Percentiles rank a stretch among this genome's conserved stretches.
These are phyloP conservation scores for Epistrophe eligans DNA, from an alignment of 2,888 invertebrate genomes.

Conservation along the genomic window DNA sequence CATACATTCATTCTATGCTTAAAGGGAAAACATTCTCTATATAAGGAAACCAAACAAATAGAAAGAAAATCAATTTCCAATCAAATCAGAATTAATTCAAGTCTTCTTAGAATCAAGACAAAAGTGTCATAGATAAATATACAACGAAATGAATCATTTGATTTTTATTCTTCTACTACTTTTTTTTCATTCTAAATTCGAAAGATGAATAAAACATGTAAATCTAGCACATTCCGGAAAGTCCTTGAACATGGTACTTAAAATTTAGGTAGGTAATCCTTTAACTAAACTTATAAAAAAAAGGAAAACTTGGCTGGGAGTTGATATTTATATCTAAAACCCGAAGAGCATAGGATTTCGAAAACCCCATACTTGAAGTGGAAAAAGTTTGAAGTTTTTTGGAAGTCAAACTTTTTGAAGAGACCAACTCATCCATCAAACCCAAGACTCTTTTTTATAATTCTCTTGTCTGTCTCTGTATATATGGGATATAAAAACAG, in stretches of 20 bases:
- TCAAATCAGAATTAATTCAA: slow-evolving; percentile 7
- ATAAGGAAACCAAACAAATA: neutral
- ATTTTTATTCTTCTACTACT: neutral
- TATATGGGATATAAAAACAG: neutral
- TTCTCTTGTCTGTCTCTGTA: slow-evolving; percentile 25
- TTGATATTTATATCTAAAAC: slow-evolving; percentile 37
- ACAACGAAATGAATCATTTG: neutral
- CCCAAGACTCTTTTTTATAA: slow-evolving; percentile 21
- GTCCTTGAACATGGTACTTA: slow-evolving; percentile 19
- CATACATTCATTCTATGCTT: neutral
- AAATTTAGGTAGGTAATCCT: slow-evolving; percentile 13
- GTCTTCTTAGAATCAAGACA: slow-evolving; percentile 8
- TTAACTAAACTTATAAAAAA: slow-evolving; percentile 16
- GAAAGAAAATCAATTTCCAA: slow-evolving; percentile 6
- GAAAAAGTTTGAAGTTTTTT: slow-evolving; percentile 54
- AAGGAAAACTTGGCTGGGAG: slow-evolving; percentile 1
- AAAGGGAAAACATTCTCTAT: neutral
- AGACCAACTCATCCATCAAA: slow-evolving; percentile 44
- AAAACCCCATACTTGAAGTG: slow-evolving; percentile 4
- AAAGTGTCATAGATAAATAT: neutral
- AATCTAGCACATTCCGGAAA: slow-evolving; percentile 13
- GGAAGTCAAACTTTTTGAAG: slow-evolving; percentile 42
- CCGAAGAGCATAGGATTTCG: slow-evolving; percentile 5
- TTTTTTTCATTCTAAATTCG: neutral
- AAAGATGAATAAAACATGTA: slow-evolving; percentile 21